Conservation (phyloP, 2,888 invertebrate species). For the Emmelina monodactyla region DNA sequence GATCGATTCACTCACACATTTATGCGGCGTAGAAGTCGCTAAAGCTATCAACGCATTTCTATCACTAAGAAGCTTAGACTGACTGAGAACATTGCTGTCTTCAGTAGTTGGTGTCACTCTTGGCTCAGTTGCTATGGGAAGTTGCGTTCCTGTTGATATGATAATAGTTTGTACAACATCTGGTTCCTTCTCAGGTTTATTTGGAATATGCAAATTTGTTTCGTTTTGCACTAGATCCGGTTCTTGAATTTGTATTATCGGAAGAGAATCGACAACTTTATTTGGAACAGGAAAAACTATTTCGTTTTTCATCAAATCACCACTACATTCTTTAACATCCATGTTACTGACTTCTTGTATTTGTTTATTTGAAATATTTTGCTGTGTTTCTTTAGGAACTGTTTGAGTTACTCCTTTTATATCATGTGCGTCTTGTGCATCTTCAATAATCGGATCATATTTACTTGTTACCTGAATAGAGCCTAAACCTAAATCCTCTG, state of each 20-base stretch:
- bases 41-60: constrained; percentile 22
- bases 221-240: neutral
- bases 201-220: neutral
- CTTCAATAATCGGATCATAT: constrained; percentile 35
- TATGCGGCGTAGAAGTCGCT: constrained; percentile 48
- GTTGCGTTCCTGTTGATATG: constrained; percentile 36
- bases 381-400: constrained; percentile 21
- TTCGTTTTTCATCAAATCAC: neutral
- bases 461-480: constrained; percentile 5
- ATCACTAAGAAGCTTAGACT: constrained; percentile 7
- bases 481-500: constrained; percentile 43
- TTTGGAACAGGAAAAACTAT: neutral
- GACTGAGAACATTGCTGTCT: constrained; percentile 6
- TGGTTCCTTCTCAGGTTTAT: constrained; percentile 13
- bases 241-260: neutral
- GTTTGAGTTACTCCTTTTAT: constrained; percentile 11
- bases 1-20: constrained; percentile 17
- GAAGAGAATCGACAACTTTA: neutral
- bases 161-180: constrained; percentile 34
- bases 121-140: neutral
- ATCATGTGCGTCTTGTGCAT: constrained; percentile 40
- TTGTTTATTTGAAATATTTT: neutral
- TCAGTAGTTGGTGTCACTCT: too few species aligned
- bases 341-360: neutral
- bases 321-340: neutral